Percentiles rank a stretch among this genome's conserved stretches.
Evolutionary conservation across 2,888 invertebrate genomes (phyloP).

Genomic region (Venustoraphidia nigricollis): DNA sequence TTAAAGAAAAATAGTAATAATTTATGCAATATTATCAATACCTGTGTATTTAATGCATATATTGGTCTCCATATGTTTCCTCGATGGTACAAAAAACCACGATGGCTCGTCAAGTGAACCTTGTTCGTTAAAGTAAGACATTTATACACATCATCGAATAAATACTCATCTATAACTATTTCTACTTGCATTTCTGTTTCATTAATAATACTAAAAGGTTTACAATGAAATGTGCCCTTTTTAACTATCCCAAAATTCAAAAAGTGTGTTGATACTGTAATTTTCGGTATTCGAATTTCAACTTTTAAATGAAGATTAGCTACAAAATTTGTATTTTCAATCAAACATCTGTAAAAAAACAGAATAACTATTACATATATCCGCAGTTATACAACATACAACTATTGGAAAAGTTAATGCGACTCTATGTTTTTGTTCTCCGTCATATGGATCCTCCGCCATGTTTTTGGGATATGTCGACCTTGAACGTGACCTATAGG

Average conservation of each 20-base stretch:
- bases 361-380: not conserved
- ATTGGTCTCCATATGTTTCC: not conserved
- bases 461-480: too few species aligned
- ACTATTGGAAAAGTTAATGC: not conserved
- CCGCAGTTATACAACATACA: not conserved
- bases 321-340: not conserved
- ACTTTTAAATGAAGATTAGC: not conserved
- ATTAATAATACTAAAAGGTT: not conserved
- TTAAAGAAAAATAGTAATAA: too few species aligned
- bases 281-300: not conserved
- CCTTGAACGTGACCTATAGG: too few species aligned
- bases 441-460: too few species aligned
- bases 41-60: not conserved
- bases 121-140: not conserved
- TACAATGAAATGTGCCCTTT: not conserved
- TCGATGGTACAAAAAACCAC: too few species aligned
- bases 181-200: not conserved
- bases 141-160: not conserved
- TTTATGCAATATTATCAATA: not conserved
- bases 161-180: conserved; percentile 1
- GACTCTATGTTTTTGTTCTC: too few species aligned
- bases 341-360: not conserved
- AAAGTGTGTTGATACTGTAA: not conserved
- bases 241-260: conserved; percentile 3
- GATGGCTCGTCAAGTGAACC: not conserved